Base-by-base conservation (phyloP, 2,113 vertebrate genomes). In the Salvelinus sp. region DNA sequence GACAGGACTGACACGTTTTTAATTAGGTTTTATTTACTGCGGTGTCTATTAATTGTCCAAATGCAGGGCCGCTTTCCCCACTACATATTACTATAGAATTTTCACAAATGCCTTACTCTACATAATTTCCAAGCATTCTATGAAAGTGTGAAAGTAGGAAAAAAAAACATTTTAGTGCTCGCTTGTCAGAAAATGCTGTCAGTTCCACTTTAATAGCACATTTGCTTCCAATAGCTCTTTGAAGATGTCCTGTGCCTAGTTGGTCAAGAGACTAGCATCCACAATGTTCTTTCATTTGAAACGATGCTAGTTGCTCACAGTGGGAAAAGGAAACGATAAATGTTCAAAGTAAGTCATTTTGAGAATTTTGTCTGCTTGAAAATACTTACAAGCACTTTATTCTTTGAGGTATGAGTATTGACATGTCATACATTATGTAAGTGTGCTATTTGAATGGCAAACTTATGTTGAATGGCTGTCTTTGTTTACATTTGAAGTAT, bases 311-410 rank as follows among this genome's bases (percentile, higher is more conserved):
- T n/a, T 62, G n/a, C 20, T 62, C 22, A 64, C 13, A 47, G n/a
- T 48, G 20, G n/a, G 50, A 54, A 54, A 54, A 54, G 14, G 38
- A 44, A 10, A 10, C 38, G 22, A 6, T 13, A 13, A 2, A 67
- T 30, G 76, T 50, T 64, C 38, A 54, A 30, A 10, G 63, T 12
- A 72, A 72, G 16, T 70, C 18, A 76, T 58, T 69, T 48, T 18
- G n/a, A 82, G 72, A 1, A 33, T 75, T 81, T 75, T 79, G 60
- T 74, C 63, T 65, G 75, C 83, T 87, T 57, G 70, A 79, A 77
- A 60, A 65, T 79, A 82, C 85, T 86, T 85, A 81, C 20, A 85
- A 92, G 92, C 91, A 93, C 92, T 94, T 93, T 88, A 87, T 85
- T 85, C 81, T 82, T 57, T 91, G 58, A 77, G 78, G 69, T 13